These are phyloP conservation scores for Oedothorax gibbosus DNA, from an alignment of 1,140 invertebrate genomes.

Conservation along the genomic window DNA sequence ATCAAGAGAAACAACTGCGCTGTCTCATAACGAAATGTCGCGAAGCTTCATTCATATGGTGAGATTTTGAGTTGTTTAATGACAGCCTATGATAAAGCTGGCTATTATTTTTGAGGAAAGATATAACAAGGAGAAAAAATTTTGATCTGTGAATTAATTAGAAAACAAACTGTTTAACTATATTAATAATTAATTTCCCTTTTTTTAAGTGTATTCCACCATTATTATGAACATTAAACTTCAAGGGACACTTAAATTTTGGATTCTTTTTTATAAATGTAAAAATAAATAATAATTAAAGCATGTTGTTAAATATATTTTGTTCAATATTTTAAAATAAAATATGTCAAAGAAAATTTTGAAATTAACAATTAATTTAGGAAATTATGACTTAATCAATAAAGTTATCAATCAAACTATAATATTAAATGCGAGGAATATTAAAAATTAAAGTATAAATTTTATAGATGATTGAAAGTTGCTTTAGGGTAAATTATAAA, in stretches of 20 bases:
- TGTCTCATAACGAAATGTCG: constrained; percentile 39
- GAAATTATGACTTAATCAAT: no score
- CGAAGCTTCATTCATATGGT: background rate
- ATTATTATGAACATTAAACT: background rate
- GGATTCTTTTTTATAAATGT: background rate
- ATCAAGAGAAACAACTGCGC: constrained; percentile 61
- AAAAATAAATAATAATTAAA: background rate
- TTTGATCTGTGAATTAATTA: background rate
- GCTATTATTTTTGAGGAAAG: constrained; percentile 20
- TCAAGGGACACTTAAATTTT: background rate
- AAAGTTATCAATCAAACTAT: no score
- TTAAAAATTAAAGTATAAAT: no score
- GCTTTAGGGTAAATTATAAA: no score
- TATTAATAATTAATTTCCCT: background rate
- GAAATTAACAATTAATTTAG: no score
- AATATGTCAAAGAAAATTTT: no score
- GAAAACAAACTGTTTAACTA: background rate
- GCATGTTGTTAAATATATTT: background rate
- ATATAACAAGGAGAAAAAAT: background rate
- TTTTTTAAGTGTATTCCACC: background rate
- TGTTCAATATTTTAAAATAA: no score
- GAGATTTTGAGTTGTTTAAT: constrained; percentile 13
- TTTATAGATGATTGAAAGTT: no score
- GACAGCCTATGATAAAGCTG: constrained; percentile 16
- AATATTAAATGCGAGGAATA: no score